Conservation (phyloP, 2,113 vertebrate species). For the Anser cygnoides region DNA sequence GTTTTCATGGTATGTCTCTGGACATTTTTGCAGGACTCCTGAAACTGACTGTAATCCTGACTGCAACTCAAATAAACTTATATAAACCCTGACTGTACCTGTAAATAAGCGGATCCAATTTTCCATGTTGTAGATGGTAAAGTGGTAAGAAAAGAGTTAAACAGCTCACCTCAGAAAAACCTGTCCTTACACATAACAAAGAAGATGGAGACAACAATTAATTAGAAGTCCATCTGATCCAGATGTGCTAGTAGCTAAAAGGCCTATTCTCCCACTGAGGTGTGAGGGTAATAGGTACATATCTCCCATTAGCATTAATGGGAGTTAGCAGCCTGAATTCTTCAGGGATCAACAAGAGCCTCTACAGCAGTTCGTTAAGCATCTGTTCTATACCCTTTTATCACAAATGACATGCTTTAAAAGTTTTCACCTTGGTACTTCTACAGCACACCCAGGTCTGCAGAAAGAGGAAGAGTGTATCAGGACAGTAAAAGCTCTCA, state of each 20-base stretch:
- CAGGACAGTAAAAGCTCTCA: not conserved
- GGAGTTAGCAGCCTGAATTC: not conserved
- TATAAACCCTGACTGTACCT: too few relatives aligned
- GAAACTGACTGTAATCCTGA: not conserved
- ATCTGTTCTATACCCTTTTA: not conserved
- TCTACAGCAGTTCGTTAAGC: not conserved
- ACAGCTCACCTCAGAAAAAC: not conserved
- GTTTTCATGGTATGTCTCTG: not conserved
- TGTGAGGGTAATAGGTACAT: not conserved
- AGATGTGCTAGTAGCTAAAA: not conserved
- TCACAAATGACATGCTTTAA: not conserved
- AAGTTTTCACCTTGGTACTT: not conserved
- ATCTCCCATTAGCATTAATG: not conserved
- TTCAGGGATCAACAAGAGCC: not conserved
- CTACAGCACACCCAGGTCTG: not conserved
- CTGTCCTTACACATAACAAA: not conserved
- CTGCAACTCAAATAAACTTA: not conserved
- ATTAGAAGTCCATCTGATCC: not conserved
- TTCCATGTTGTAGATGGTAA: not conserved
- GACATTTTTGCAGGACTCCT: not conserved
- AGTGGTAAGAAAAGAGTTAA: not conserved
- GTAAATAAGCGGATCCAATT: not conserved
- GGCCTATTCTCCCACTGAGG: not conserved
- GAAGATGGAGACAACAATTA: not conserved
- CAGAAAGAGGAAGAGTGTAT: not conserved